A percentile compares a stretch with the other conserved stretches of the same genome.
phyloP scores from a whole-genome alignment of 1,140 invertebrate species.

The Heliothis subflexa region DNA sequence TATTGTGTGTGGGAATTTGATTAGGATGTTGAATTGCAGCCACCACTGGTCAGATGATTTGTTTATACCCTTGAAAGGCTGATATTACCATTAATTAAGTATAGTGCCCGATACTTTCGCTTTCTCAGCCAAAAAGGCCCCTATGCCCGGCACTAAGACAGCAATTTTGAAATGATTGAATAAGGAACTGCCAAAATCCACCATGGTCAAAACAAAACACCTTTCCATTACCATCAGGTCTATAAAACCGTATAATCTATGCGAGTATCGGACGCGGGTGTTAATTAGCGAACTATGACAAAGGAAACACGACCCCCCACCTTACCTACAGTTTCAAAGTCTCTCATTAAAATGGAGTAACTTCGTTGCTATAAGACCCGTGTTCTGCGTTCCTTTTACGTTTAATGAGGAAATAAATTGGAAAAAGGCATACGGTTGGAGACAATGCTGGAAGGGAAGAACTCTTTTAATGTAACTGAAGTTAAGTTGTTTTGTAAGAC shows the following conservation, averaged over 20 bases:
- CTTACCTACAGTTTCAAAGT: constrained; percentile 52
- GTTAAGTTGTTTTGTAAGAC: neutral
- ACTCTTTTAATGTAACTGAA: neutral
- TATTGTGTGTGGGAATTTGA: too few species aligned
- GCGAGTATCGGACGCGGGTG: constrained; percentile 49
- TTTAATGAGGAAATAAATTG: constrained; percentile 54
- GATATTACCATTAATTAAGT: too few species aligned
- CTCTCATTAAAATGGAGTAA: constrained; percentile 57
- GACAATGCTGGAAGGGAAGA: neutral
- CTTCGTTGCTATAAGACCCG: constrained; percentile 46
- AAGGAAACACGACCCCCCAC: constrained; percentile 58
- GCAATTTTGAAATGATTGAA: too few species aligned
- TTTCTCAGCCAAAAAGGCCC: too few species aligned
- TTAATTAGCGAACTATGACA: constrained; percentile 65
- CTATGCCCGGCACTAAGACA: too few species aligned
- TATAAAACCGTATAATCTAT: constrained; percentile 34
- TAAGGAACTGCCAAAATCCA: too few species aligned
- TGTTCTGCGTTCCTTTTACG: constrained; percentile 45
- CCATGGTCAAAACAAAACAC: neutral
- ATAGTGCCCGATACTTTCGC: too few species aligned
- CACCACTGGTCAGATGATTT: too few species aligned
- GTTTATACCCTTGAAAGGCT: too few species aligned
- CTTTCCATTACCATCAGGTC: neutral
- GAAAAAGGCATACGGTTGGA: constrained; percentile 35
- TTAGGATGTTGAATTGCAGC: too few species aligned